Conservation (phyloP, 2,113 vertebrate species). For the Pungitius pungitius region DNA sequence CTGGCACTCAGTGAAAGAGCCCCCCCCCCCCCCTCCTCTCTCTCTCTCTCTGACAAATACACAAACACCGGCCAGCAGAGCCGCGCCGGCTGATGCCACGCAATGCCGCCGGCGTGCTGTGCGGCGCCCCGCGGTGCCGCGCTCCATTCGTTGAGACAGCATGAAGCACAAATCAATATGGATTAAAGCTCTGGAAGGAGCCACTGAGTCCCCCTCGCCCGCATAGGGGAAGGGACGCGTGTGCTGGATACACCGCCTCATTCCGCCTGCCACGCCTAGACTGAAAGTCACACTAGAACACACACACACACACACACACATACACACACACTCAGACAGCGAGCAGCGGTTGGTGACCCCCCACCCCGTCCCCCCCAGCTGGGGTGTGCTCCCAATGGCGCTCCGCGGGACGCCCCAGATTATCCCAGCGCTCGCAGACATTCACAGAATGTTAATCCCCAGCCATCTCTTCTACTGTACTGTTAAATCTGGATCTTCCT, state of each 20-base stretch:
- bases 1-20: slow-evolving; percentile 4
- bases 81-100: slow-evolving; percentile 49
- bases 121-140: slow-evolving; percentile 47
- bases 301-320: background rate
- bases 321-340: slow-evolving; percentile 11
- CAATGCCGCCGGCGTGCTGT: slow-evolving; percentile 53
- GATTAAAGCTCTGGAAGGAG: slow-evolving; percentile 73
- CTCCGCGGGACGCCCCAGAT: slow-evolving; percentile 69
- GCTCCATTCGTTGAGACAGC: slow-evolving; percentile 70
- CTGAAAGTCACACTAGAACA: background rate
- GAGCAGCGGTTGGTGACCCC: slow-evolving; percentile 43
- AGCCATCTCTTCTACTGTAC: slow-evolving; percentile 64
- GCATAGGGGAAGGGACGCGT: slow-evolving; percentile 19
- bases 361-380: slow-evolving; percentile 59
- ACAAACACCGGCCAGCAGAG: slow-evolving; percentile 53
- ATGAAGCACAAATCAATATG: slow-evolving; percentile 74
- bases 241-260: slow-evolving; percentile 50
- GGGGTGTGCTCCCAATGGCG: slow-evolving; percentile 62
- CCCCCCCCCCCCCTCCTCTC: background rate
- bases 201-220: slow-evolving; percentile 35
- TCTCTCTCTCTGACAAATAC: slow-evolving; percentile 37
- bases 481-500: slow-evolving; percentile 66
- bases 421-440: slow-evolving; percentile 70
- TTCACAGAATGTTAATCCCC: slow-evolving; percentile 77
- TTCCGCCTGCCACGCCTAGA: slow-evolving; percentile 66